Conservation (phyloP, 2,888 invertebrate genomes). For the Andrena marginata region DNA sequence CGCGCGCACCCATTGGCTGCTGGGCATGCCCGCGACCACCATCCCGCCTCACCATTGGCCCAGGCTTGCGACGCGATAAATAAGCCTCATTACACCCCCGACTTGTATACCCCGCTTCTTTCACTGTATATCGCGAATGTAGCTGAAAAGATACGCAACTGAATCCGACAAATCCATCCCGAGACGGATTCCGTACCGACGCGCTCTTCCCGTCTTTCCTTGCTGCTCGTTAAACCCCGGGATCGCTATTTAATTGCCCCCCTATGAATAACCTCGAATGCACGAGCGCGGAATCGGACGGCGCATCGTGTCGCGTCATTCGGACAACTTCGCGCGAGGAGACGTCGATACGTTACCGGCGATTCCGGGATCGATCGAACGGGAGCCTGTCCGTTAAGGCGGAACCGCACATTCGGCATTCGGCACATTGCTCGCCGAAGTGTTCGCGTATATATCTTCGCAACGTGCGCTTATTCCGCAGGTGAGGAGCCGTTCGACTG, state of each 20-base stretch:
- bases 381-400: not conserved
- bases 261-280: constrained; percentile 1
- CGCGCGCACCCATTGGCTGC: constrained; percentile 71
- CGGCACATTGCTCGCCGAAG: too few species aligned
- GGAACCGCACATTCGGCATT: not conserved
- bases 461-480: too few species aligned
- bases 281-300: not conserved
- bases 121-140: constrained; percentile 14
- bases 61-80: constrained; percentile 63
- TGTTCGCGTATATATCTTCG: too few species aligned
- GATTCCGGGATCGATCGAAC: constrained; percentile 2
- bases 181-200: constrained; percentile 13
- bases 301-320: not conserved
- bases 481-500: too few species aligned
- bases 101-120: constrained; percentile 40
- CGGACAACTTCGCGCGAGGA: not conserved
- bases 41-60: constrained; percentile 72
- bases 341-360: not conserved
- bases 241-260: constrained; percentile 35
- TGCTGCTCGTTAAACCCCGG: constrained; percentile 57
- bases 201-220: constrained; percentile 23
- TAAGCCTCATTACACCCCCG: constrained; percentile 76
- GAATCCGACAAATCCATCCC: constrained; percentile 61
- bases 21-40: constrained; percentile 77
- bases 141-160: constrained; percentile 47